Base-by-base conservation (phyloP, 1,140 invertebrate species). In the Euschistus heros region DNA sequence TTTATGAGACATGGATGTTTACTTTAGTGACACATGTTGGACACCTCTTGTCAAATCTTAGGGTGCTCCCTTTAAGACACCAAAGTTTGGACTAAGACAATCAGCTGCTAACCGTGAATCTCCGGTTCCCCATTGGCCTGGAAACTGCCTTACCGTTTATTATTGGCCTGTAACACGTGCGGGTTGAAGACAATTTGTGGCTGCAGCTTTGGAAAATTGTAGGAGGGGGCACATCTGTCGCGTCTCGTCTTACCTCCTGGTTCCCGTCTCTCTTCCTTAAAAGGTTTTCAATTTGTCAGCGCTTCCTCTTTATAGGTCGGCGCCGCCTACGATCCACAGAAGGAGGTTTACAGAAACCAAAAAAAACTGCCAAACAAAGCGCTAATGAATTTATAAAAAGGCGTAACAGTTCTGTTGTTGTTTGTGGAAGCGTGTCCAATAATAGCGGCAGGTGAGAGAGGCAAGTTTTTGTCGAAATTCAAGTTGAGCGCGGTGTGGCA, bases 311-410 rank as follows among this genome's bases (percentile, higher is more conserved):
- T 26, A 4, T 14, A 5, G 18, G 54, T 24, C 18, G 54, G 54
- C 54, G 18, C 54, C 54, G 15, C 54, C 24, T 22, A 14, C 18
- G 18, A 26, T 15, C 24, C 10, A 26, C 54, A 6, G n/a, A 10
- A 52, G 22, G 47, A 50, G n/a, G n/a, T 20, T 50, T 4, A 50
- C 10, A 50, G 47, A 1, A 6, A 50, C n/a, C 15, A 10, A 22
- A 57, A 57, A 27, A 57, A 24, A 8, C 22, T 24, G n/a, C 24
- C 20, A 57, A 57, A 57, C 54, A 26, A 22, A 26, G 54, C 33
- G 54, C 20, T 24, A 57, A 57, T 57, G 54, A 57, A 57, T 57
- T 57, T 57, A 22, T 57, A 57, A 57, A 57, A 57, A 57, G 54
- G 54, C 54, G 54, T 57, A 57, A 17, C 54, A 22, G 54, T 22